A percentile compares a stretch with the other conserved stretches of the same genome.
These are phyloP conservation scores for Drosophila anomalata DNA, from an alignment of 2,888 invertebrate genomes.

Conservation along the genomic window DNA sequence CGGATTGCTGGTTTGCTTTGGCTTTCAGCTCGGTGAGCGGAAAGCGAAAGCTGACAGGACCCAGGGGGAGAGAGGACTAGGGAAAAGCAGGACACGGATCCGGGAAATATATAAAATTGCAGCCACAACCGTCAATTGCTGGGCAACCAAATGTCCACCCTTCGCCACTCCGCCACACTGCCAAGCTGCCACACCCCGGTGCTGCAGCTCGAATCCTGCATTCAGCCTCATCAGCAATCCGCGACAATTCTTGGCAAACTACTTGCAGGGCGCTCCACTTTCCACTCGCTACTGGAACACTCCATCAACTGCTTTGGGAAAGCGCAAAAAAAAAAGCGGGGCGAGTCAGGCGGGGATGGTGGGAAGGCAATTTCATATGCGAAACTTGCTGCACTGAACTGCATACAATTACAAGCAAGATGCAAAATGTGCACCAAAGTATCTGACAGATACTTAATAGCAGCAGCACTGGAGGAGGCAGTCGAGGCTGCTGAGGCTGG, in stretches of 20 bases:
- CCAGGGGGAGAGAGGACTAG: neutral
- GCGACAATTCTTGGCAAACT: conserved; percentile 76
- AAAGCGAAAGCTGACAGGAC: conserved; percentile 52
- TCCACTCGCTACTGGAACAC: conserved; percentile 18
- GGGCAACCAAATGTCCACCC: conserved; percentile 62
- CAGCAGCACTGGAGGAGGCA: conserved; percentile 33
- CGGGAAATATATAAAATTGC: conserved; percentile 52
- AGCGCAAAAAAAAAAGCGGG: neutral
- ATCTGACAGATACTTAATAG: conserved; percentile 75
- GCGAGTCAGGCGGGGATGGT: neutral
- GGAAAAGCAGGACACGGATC: conserved; percentile 53
- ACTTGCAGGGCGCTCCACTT: conserved; percentile 58
- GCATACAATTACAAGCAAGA: conserved; percentile 74
- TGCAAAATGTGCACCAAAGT: conserved; percentile 78
- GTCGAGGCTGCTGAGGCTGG: conserved; percentile 8
- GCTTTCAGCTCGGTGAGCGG: conserved; percentile 33
- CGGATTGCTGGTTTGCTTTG: conserved; percentile 39
- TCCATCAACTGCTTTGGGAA: conserved; percentile 36
- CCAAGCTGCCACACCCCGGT: neutral
- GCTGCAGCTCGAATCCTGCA: conserved; percentile 18
- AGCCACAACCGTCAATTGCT: conserved; percentile 76
- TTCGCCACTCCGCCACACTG: neutral
- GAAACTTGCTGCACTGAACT: conserved; percentile 57
- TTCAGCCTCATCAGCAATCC: conserved; percentile 66
- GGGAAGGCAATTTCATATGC: conserved; percentile 41